Base-by-base conservation (phyloP, 2,113 vertebrate genomes). In the Tenebrosternarchus preto region DNA sequence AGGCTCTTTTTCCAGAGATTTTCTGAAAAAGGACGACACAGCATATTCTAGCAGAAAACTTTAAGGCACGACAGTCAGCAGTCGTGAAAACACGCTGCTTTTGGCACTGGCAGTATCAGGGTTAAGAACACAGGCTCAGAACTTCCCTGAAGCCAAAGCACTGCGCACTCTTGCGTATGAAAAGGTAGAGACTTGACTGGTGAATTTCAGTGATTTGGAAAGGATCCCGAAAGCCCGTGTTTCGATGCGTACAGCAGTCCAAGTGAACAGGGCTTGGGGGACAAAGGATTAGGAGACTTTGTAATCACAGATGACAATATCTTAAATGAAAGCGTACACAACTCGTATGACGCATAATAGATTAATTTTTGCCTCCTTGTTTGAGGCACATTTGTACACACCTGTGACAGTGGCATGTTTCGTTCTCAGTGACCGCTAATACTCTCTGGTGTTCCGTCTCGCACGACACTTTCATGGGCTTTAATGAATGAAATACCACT, bases 171-270 rank as follows among this genome's bases (percentile, higher is more conserved):
- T 73, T 72, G 76, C 33, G 39, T 85, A 67, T 64, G 31, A 73
- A 78, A 67, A 27, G 17, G 59, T 43, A 59, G 25, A 73, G 60
- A 50, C 72, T 73, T 46, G 66, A 66, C 55, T 76, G 39, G 71
- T 77, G 50, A 80, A 78, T 73, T 83, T 69, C 76, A 79, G 56
- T 53, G 72, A 77, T 43, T 71, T 77, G 74, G 70, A 78, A 78
- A 82, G 75, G 63, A 33, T 66, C 73, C 71, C 78, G 27, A 43
- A 60, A 59, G 50, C n/a, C 29, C 24, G 53, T 46, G 20, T 67
- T 59, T n/a, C 53, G 43, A 71, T 64, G 68, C 73, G 59, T 81
- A n/a, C 55, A 20, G 29, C 76, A 53, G 25, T 68, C 56, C 69
- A 84, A 66, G 29, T 57, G 60, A 79, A 55, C 39, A 29, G 81